These are phyloP conservation scores for Halictus ligatus DNA, from an alignment of 2,888 invertebrate species.

Conservation along the genomic window DNA sequence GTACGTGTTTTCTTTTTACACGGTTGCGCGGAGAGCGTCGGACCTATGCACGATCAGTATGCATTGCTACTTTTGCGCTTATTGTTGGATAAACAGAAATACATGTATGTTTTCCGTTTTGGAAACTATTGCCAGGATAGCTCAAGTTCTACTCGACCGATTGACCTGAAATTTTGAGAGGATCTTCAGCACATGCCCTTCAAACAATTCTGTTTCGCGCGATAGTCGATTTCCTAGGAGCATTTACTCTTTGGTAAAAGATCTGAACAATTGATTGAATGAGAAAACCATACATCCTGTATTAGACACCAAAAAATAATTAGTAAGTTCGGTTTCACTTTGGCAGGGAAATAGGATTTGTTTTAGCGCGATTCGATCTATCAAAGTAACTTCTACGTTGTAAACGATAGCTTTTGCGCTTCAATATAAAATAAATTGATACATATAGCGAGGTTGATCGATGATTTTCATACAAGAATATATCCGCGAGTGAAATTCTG, in stretches of 20 bases:
- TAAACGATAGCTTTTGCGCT: too few species aligned
- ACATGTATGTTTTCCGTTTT: too few species aligned
- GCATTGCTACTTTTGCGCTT: neutral
- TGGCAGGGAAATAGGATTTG: neutral
- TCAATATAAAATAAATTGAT: too few species aligned
- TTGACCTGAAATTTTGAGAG: too few species aligned
- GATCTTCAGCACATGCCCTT: too few species aligned
- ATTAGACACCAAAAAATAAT: neutral
- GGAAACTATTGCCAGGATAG: neutral
- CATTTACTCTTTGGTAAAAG: too few species aligned
- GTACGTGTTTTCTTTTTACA: slow-evolving; percentile 8
- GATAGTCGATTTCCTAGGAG: too few species aligned
- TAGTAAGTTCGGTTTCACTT: neutral
- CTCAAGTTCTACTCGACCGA: neutral
- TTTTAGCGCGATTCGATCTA: neutral
- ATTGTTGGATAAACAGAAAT: neutral
- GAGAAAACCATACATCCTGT: too few species aligned
- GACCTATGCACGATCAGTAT: neutral
- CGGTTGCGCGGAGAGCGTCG: neutral
- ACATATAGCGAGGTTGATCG: neutral
- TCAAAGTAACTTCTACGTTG: too few species aligned
- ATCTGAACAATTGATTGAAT: too few species aligned
- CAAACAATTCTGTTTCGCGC: too few species aligned
- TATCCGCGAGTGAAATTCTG: neutral
- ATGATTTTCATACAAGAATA: neutral